Conservation (phyloP, 2,888 invertebrate genomes). For the Plagiodera versicolora region DNA sequence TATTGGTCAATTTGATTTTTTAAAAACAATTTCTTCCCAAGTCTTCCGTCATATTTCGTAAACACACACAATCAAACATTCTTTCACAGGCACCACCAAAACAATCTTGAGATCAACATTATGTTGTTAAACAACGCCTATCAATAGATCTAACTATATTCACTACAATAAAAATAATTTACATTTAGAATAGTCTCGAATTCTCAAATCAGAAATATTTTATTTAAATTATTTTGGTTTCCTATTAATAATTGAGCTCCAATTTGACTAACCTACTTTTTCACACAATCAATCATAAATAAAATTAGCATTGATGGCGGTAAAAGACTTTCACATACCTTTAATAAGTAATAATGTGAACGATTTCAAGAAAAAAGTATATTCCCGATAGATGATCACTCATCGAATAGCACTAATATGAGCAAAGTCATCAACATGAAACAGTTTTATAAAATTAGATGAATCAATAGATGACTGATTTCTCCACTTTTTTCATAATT, state of each 20-base stretch:
- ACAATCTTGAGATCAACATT: background rate
- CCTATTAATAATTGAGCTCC: background rate
- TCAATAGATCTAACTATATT: background rate
- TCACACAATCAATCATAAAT: background rate
- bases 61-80: background rate
- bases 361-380: too few species aligned
- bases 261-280: background rate
- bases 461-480: too few species aligned
- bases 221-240: background rate
- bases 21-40: too few species aligned
- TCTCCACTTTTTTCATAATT: too few species aligned
- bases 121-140: background rate
- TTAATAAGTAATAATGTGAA: too few species aligned
- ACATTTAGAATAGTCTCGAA: background rate
- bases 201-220: background rate
- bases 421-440: too few species aligned
- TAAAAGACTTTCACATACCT: too few species aligned
- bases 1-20: too few species aligned
- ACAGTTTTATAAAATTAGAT: too few species aligned
- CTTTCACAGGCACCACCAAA: background rate
- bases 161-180: background rate
- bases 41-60: background rate
- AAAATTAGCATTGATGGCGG: background rate
- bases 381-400: too few species aligned
- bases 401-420: too few species aligned